Evolutionary conservation across 2,888 invertebrate genomes (phyloP).

Genomic region (Macrophya annulata): DNA sequence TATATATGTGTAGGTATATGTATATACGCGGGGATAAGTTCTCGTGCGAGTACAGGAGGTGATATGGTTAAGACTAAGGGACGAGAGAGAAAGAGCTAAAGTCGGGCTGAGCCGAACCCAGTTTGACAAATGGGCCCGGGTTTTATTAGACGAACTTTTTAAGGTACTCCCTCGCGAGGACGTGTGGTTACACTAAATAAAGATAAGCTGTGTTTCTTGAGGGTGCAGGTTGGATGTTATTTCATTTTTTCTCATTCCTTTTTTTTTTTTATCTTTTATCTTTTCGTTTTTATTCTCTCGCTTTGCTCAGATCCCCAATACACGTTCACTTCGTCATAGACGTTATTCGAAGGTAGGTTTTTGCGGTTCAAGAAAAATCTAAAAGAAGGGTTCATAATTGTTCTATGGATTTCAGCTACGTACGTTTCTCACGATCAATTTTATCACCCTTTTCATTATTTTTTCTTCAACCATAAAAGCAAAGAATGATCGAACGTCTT

Average conservation of each 20-base stretch:
- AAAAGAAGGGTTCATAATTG: neutral
- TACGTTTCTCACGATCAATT: neutral
- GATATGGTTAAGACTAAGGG: conserved; percentile 11
- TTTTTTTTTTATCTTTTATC: neutral
- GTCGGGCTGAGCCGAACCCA: conserved; percentile 44
- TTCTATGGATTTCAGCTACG: neutral
- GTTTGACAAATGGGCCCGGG: conserved; percentile 76
- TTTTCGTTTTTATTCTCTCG: neutral
- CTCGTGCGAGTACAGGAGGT: too few species aligned
- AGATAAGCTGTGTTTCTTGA: conserved; percentile 69
- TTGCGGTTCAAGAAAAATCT: neutral
- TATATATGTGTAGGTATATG: neutral
- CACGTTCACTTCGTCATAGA: neutral
- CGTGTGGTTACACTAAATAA: conserved; percentile 70
- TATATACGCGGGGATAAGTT: too few species aligned
- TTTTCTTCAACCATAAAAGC: neutral
- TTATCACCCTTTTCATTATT: neutral
- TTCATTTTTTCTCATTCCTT: neutral
- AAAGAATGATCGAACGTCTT: conserved; percentile 54
- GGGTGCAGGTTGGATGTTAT: neutral
- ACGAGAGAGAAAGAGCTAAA: conserved; percentile 51
- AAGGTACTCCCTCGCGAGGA: conserved; percentile 68
- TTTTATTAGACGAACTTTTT: conserved; percentile 77
- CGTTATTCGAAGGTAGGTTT: neutral
- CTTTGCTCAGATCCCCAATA: too few species aligned